Base-by-base conservation (phyloP, 1,140 invertebrate species). In the Heliothis virescens region DNA sequence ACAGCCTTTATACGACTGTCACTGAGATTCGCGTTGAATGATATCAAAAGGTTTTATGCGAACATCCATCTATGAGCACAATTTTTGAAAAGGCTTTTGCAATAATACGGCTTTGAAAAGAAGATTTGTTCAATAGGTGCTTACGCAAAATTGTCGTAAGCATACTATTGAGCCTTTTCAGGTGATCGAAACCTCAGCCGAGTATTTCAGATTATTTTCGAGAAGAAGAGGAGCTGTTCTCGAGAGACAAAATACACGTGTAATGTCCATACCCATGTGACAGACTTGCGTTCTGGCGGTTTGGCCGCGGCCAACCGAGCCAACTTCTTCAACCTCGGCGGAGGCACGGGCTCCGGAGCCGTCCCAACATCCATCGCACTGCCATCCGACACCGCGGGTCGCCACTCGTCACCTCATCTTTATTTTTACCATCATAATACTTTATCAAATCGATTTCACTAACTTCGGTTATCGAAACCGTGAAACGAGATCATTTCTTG, bases 251-350 rank as follows among this genome's bases (percentile, higher is more conserved):
- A 11, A 41, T 16, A 21, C n/a, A 18, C 65, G 52, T 57, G 16
- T 16, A 4, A 10, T 29, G n/a, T 53, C 1, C 63, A 77, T 93
- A 94, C 92, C 92, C 92, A 94, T 82, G 88, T 90, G 26, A 95
- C 93, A 65, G 87, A 87, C 85, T 91, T 90, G 60, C 87, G 86
- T 50, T 90, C 88, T 52, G 84, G 89, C 62, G 90, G 89, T 74
- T 90, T 90, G 34, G 80, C 79, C 10, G 89, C 90, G 16, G 90
- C 89, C 16, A 91, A 79, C 16, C 91, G 88, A 7, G 93, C 94
- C 18, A 95, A 84, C 79, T 93, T 94, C 87, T 95, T 95, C 72
- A 89, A 83, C 69, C 95, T 85, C 50, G 94, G 95, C 50, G 95
- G 95, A 47, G 95, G 91, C 69, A 95, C 89, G 1, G 95, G 95